Conservation (phyloP, 2,888 invertebrate species). For the Bembecia ichneumoniformis region DNA sequence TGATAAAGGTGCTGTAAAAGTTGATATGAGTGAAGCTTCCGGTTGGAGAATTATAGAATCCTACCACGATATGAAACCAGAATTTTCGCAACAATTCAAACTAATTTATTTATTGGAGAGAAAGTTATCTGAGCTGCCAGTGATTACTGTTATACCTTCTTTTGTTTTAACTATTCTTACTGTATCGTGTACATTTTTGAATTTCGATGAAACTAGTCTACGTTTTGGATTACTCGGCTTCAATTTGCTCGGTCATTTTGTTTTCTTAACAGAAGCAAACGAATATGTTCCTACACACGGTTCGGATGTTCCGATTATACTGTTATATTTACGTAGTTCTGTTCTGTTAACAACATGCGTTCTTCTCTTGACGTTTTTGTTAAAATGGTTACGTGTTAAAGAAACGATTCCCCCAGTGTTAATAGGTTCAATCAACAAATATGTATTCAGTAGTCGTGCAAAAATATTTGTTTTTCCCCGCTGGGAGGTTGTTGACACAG, state of each 20-base stretch:
- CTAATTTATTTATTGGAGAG: not conserved
- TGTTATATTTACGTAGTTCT: not conserved
- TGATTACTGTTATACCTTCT: not conserved
- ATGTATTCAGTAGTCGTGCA: not conserved
- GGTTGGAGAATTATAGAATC: not conserved
- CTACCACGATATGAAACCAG: not conserved
- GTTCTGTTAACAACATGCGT: not conserved
- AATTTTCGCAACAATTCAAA: not conserved
- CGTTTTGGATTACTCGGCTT: not conserved
- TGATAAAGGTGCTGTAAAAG: not conserved
- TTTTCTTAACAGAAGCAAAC: not conserved
- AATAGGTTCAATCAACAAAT: not conserved
- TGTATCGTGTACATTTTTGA: not conserved
- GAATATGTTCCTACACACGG: not conserved
- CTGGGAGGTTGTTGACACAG: not conserved
- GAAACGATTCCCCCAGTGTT: not conserved
- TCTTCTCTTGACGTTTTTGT: not conserved
- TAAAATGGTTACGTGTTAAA: not conserved
- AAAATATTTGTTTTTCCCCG: not conserved
- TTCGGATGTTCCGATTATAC: not conserved
- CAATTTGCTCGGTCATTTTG: not conserved
- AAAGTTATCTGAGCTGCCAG: not conserved
- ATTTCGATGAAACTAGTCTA: not conserved
- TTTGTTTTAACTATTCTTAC: not conserved
- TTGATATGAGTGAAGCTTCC: not conserved